phyloP scores from a whole-genome alignment of 2,113 vertebrate genomes.

The Chloebia gouldiae region DNA sequence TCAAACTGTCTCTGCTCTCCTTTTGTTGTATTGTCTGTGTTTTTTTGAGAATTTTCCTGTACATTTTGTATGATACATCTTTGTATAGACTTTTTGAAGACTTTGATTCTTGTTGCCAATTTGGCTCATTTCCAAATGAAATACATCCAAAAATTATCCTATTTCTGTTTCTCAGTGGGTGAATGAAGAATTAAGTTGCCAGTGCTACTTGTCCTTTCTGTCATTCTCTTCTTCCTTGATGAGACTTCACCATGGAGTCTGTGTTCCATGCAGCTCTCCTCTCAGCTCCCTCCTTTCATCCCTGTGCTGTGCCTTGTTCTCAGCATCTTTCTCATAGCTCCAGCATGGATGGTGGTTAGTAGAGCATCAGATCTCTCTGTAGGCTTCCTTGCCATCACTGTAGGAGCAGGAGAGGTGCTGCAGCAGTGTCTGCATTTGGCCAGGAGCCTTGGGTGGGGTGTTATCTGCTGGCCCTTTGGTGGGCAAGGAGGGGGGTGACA shows the following conservation, averaged over 20 bases:
- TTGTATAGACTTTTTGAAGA: conserved; percentile 84
- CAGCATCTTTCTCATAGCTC: neutral
- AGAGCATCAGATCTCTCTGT: neutral
- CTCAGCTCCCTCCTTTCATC: neutral
- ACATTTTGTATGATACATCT: conserved; percentile 82
- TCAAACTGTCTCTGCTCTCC: conserved; percentile 53
- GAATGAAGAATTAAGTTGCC: conserved; percentile 31
- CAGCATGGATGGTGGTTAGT: accelerated
- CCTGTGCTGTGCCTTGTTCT: neutral
- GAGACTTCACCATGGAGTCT: neutral
- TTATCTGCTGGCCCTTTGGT: neutral
- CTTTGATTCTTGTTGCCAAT: conserved; percentile 79
- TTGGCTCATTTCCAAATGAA: conserved; percentile 81
- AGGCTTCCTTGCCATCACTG: accelerated
- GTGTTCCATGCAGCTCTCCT: accelerated
- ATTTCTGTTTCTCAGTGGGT: conserved; percentile 53
- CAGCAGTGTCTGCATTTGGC: neutral
- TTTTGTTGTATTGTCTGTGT: conserved; percentile 63
- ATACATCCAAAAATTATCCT: conserved; percentile 68
- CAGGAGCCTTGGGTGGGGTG: neutral
- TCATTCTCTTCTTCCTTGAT: neutral
- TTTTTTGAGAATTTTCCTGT: conserved; percentile 72
- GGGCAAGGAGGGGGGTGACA: neutral
- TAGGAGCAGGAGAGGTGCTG: neutral
- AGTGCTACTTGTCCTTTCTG: neutral